Evolutionary conservation across 2,888 invertebrate species (phyloP), one percentile per base, ranked within the genome.

Genomic region (Hirtodrosophila cameraria): DNA sequence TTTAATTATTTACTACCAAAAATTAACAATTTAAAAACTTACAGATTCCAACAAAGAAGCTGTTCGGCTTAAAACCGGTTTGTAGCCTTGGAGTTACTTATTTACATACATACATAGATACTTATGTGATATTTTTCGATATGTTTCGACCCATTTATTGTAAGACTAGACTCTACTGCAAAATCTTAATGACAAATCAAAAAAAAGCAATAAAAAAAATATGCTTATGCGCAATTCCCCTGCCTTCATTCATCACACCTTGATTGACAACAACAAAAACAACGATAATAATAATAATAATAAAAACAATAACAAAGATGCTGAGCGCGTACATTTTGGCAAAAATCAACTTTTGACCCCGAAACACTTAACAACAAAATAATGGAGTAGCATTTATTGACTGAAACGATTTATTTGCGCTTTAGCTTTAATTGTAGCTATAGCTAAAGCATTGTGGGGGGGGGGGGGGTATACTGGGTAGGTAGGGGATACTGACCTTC

Each of bases 261-360:
- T 77, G 78, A 80, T 74, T n/a, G n/a, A n/a, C n/a, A n/a, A n/a
- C n/a, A n/a, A n/a, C n/a, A n/a, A n/a, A n/a, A n/a, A n/a, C n/a
- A n/a, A n/a, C n/a, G n/a, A n/a, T n/a, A n/a, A n/a, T n/a, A n/a
- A n/a, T n/a, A n/a, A n/a, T n/a, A n/a, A n/a, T n/a, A n/a, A n/a
- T n/a, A n/a, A n/a, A n/a, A n/a, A 57, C 63, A 57, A 68, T 41
- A 62, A 60, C 70, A 62, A 39, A 77, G 61, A 81, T 77, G 75
- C 78, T 50, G 61, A 61, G 11, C 48, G 45, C 43, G 42, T 33
- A 38, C 35, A 50, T 65, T 66, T 73, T 18, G 38, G 50, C 45
- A 55, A 58, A 70, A 50, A 36, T 66, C 48, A 46, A 71, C 61
- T 55, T 70, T 66, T 70, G 72, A 61, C 72, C 66, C 57, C 67